A percentile compares a stretch with the other conserved stretches of the same genome.
Evolutionary conservation across 2,888 invertebrate species (phyloP).

Genomic region (Drosophila mettleri): DNA sequence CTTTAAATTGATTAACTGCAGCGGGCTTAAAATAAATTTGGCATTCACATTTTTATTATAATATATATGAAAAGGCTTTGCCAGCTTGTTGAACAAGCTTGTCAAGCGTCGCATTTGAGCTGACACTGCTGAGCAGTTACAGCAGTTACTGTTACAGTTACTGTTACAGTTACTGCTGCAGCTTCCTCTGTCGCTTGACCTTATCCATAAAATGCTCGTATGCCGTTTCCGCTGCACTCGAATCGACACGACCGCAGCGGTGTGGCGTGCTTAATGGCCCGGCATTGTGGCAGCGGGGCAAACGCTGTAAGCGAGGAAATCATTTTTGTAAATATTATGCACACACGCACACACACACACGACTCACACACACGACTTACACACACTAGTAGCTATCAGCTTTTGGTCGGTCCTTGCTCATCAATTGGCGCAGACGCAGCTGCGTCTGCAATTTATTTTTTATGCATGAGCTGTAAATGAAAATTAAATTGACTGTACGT

Average conservation of each 20-base stretch:
- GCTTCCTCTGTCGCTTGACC: slow-evolving; percentile 1
- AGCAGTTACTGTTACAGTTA: neutral
- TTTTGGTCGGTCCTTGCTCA: slow-evolving; percentile 34
- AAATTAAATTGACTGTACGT: slow-evolving; percentile 74
- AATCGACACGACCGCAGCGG: slow-evolving; percentile 64
- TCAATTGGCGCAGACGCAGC: slow-evolving; percentile 35
- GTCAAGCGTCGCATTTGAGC: neutral
- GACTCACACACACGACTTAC: slow-evolving; percentile 25
- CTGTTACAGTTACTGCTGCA: neutral
- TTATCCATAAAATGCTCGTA: slow-evolving; percentile 34
- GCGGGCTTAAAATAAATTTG: too few relatives aligned
- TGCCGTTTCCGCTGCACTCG: slow-evolving; percentile 66
- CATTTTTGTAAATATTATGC: slow-evolving; percentile 68
- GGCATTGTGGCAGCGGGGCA: slow-evolving; percentile 30
- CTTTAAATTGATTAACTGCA: neutral
- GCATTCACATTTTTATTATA: too few relatives aligned
- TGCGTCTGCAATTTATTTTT: slow-evolving; percentile 62
- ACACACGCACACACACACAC: slow-evolving; percentile 32
- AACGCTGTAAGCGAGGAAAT: slow-evolving; percentile 30
- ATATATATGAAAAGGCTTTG: slow-evolving; percentile 14
- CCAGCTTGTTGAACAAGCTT: slow-evolving; percentile 16
- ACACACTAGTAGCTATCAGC: slow-evolving; percentile 42
- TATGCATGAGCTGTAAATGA: slow-evolving; percentile 74
- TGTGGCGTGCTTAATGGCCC: slow-evolving; percentile 65
- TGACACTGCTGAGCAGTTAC: slow-evolving; percentile 8